phyloP scores from a whole-genome alignment of 2,888 invertebrate species.

The Diarsia mendica region DNA sequence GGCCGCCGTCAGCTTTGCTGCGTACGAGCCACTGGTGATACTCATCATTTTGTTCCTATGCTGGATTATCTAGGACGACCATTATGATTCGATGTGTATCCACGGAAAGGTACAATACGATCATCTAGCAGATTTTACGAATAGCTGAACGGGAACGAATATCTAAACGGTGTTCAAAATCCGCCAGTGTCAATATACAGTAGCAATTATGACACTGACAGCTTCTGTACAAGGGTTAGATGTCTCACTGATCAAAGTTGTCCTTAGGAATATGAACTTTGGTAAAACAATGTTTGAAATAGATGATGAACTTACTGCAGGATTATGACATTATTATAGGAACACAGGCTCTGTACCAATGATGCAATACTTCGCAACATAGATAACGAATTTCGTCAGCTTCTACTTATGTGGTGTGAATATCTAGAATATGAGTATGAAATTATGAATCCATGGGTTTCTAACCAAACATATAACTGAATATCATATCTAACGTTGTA shows the following conservation, averaged over 20 bases:
- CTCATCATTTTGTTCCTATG: slow-evolving; percentile 52
- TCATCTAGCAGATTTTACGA: not conserved
- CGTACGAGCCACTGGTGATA: slow-evolving; percentile 54
- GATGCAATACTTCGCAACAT: not conserved
- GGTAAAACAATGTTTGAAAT: not conserved
- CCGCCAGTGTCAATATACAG: not conserved
- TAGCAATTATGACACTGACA: no score
- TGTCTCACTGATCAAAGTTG: not conserved
- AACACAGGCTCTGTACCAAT: not conserved
- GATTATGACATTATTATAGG: not conserved
- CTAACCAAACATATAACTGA: not conserved
- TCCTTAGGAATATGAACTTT: not conserved
- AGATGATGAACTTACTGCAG: not conserved
- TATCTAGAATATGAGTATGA: no score
- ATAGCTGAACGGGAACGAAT: not conserved
- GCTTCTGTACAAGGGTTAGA: not conserved
- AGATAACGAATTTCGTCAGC: not conserved
- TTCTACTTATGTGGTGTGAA: no score
- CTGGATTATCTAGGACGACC: slow-evolving; percentile 38
- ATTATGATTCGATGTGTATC: slow-evolving; percentile 3
- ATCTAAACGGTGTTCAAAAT: not conserved
- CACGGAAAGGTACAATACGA: not conserved
- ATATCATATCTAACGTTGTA: not conserved
- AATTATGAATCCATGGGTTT: not conserved
- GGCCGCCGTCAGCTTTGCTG: slow-evolving; percentile 74